Evolutionary conservation across 2,113 vertebrate species (phyloP), one percentile per base, ranked within the genome.

Genomic region (Esox niger): DNA sequence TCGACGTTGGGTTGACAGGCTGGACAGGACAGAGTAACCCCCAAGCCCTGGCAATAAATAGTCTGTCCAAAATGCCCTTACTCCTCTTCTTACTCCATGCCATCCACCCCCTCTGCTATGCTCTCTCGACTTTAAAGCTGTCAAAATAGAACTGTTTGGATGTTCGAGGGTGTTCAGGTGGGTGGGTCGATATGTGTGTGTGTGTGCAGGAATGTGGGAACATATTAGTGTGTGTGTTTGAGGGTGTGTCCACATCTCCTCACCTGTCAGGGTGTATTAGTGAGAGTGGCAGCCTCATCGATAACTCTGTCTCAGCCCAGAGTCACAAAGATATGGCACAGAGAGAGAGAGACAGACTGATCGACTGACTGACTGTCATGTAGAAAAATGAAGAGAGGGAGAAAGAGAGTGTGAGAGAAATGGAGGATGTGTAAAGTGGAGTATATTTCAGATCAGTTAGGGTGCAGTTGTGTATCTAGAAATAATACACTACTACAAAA

Each of bases 241-340:
- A 33, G n/a, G 13, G 29, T 54, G 46, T 27, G 49, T 63, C 71
- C 69, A 71, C 64, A 69, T 47, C 66, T 20, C 31, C 71, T 79
- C 73, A 69, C 79, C 71, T 84, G 72, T 90, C 85, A 85, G 72
- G 66, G 43, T 78, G 68, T 58, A 72, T 91, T 85, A 86, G 65
- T 58, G 43, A 86, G 83, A 87, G 56, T 78, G 83, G 74, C 82
- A 85, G 81, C 79, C 76, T 84, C 73, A 85, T 84, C 81, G 84
- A 85, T 88, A 84, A 75, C 79, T 81, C 73, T 60, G 71, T 64
- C 62, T 71, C 65, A 63, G 76, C 74, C 84, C 79, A 60, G 52
- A 70, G 76, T 79, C 78, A 78, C 68, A 30, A 27, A 74, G 79
- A 71, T 59, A 62, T 21, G 54, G 23, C 66, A 82, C 9, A 1